These are phyloP conservation scores for Cherax quadricarinatus DNA, from an alignment of 1,140 invertebrate species.

Conservation along the genomic window DNA sequence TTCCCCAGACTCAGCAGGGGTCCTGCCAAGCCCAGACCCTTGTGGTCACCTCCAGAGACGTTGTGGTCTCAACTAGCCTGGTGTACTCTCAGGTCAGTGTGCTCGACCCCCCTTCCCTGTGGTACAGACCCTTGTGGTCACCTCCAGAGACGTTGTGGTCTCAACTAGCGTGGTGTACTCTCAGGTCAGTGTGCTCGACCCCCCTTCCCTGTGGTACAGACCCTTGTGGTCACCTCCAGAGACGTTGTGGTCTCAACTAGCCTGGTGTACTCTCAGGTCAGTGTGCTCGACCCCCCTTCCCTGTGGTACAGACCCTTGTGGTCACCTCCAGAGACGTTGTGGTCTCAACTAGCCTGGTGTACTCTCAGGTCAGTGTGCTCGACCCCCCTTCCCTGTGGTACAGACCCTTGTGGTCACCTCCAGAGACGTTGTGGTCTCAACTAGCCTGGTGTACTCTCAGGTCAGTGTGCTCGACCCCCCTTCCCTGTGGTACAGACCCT, in stretches of 20 bases:
- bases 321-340: slow-evolving; percentile 42
- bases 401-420: slow-evolving; percentile 25
- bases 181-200: slow-evolving; percentile 37
- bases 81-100: neutral
- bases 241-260: slow-evolving; percentile 15
- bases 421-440: slow-evolving; percentile 10
- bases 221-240: slow-evolving; percentile 13
- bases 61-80: slow-evolving; percentile 5
- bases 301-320: neutral
- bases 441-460: neutral
- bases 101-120: too few species aligned
- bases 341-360: slow-evolving; percentile 24
- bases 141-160: slow-evolving; percentile 32
- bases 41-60: neutral
- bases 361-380: slow-evolving; percentile 30
- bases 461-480: neutral
- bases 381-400: too few species aligned
- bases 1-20: neutral
- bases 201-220: neutral
- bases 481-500: neutral
- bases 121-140: slow-evolving; percentile 19
- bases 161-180: slow-evolving; percentile 25
- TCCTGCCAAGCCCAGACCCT: slow-evolving; percentile 27
- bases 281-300: neutral
- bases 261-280: neutral